Evolutionary conservation across 2,888 invertebrate genomes (phyloP).

Genomic region (Drosophila greeni): DNA sequence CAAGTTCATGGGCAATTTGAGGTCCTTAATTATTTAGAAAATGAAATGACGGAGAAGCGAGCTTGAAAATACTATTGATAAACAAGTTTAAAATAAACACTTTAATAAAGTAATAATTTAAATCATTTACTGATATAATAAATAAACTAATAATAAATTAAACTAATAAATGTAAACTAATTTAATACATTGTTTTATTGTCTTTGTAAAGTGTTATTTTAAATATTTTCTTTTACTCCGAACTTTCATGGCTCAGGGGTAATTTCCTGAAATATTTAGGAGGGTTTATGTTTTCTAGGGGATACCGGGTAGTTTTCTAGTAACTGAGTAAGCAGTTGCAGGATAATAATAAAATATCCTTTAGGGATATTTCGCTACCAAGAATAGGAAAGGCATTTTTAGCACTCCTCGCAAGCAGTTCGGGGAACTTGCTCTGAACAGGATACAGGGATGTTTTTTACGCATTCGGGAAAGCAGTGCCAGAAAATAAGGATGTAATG

Average conservation of each 20-base stretch:
- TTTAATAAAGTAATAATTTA: not conserved
- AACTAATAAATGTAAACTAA: not conserved
- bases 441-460: not conserved
- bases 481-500: not conserved
- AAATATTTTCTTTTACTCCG: not conserved
- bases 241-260: not conserved
- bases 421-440: not conserved
- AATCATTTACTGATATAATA: not conserved
- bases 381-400: not conserved
- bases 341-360: not conserved
- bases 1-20: slow-evolving; percentile 21
- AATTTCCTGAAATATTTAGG: not conserved
- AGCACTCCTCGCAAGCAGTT: not conserved
- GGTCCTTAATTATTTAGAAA: slow-evolving; percentile 17
- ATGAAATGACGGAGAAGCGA: not conserved
- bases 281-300: no score
- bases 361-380: not conserved
- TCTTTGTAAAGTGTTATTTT: not conserved
- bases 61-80: not conserved
- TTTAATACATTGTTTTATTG: not conserved
- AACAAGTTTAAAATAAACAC: not conserved
- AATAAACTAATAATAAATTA: no score
- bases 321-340: not conserved
- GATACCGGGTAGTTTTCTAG: not conserved
- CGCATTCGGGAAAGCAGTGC: not conserved